phyloP scores from a whole-genome alignment of 2,888 invertebrate genomes.

The Lepetodrilus schrolli region DNA sequence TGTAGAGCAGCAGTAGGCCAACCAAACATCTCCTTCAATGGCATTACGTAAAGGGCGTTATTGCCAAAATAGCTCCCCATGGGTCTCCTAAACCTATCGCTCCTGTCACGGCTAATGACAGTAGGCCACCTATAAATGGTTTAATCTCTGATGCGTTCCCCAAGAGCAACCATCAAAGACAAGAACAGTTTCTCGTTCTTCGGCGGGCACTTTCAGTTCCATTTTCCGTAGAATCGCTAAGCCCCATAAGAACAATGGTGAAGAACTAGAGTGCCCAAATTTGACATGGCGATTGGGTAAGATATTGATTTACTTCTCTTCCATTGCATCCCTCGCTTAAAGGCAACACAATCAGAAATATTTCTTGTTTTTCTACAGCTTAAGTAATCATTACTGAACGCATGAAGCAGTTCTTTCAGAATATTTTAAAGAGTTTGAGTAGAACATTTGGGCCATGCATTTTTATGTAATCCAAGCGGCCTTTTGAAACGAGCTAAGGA shows the following conservation, averaged over 20 bases:
- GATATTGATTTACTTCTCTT: not conserved
- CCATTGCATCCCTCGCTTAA: not conserved
- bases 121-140: no score
- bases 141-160: no score
- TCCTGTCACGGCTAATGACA: no score
- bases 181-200: not conserved
- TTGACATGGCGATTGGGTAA: constrained; percentile 8
- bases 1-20: no score
- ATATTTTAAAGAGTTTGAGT: not conserved
- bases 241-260: not conserved
- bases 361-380: not conserved
- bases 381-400: constrained; percentile 6
- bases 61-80: no score
- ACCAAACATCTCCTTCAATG: no score
- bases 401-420: not conserved
- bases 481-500: not conserved
- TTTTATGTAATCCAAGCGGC: not conserved
- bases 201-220: not conserved
- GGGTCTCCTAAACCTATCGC: no score
- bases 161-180: no score
- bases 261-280: not conserved
- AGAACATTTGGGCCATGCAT: not conserved
- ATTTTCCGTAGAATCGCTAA: not conserved
- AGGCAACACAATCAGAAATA: not conserved
- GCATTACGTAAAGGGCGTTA: no score